Evolutionary conservation across 64 coral and sea anemone species (phyloP).

Genomic region (Orbicella faveolata): DNA sequence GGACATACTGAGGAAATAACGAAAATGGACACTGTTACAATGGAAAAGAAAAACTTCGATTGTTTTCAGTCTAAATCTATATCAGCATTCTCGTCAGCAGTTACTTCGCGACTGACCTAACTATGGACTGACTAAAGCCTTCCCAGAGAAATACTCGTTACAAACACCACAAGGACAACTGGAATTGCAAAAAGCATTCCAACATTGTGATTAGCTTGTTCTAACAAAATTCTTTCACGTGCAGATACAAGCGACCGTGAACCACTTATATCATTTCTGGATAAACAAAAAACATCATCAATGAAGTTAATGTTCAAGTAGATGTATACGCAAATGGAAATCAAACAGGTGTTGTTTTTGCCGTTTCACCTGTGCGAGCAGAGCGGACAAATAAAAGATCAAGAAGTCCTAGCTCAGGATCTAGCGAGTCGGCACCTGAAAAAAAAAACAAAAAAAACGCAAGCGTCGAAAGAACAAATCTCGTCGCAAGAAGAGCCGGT

Average conservation of each 20-base stretch:
- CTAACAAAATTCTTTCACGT: slow-evolving; percentile 12
- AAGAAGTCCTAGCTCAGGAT: too few species aligned
- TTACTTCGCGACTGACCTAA: slow-evolving; percentile 3
- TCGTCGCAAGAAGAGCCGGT: too few species aligned
- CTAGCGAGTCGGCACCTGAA: too few species aligned
- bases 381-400: too few species aligned
- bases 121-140: neutral
- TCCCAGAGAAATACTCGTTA: too few species aligned
- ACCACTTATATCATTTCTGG: slow-evolving; percentile 14
- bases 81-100: neutral
- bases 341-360: too few species aligned
- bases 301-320: too few species aligned
- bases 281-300: slow-evolving; percentile 15
- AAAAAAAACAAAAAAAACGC: too few species aligned
- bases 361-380: too few species aligned
- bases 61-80: slow-evolving; percentile 43
- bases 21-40: slow-evolving; percentile 37
- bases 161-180: neutral
- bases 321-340: too few species aligned
- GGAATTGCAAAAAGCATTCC: slow-evolving; percentile 33
- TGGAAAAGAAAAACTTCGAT: slow-evolving; percentile 48
- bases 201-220: neutral
- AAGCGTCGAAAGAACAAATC: too few species aligned
- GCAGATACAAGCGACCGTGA: slow-evolving; percentile 18
- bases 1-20: slow-evolving; percentile 18